A percentile compares a stretch with the other conserved stretches of the same genome.
Conservation (phyloP, 2,888 invertebrate genomes). For the Drosophila lacicola region DNA sequence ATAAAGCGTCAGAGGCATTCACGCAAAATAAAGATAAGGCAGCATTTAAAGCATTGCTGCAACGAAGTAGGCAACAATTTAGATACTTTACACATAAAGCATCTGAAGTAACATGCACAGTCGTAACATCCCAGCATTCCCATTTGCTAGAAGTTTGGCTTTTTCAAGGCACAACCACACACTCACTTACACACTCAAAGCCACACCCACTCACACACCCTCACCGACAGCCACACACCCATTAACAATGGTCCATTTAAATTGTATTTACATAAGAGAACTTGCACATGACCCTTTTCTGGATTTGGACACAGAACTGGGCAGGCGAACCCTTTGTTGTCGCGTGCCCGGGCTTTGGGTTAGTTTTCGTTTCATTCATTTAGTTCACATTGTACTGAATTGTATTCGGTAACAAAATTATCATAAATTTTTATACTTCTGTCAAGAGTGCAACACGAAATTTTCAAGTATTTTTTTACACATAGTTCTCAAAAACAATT, state of each 20-base stretch:
- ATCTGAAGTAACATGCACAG: neutral
- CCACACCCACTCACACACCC: neutral
- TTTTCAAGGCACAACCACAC: neutral
- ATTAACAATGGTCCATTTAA: neutral
- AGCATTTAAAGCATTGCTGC: too few relatives aligned
- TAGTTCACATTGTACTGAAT: neutral
- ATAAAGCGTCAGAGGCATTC: too few relatives aligned
- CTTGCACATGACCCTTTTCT: neutral
- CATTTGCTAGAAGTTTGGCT: neutral
- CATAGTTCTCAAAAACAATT: neutral
- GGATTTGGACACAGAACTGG: neutral
- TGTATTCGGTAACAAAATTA: neutral
- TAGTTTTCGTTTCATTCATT: neutral
- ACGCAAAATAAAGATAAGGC: too few relatives aligned
- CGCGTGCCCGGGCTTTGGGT: neutral
- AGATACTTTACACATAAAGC: too few relatives aligned
- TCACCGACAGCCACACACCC: too few relatives aligned
- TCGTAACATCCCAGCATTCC: neutral
- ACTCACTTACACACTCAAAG: neutral
- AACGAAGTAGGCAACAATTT: too few relatives aligned
- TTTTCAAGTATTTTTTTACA: neutral
- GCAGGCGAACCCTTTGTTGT: constrained; percentile 5
- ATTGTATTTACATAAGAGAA: neutral
- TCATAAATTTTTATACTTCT: neutral
- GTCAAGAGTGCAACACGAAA: constrained; percentile 3